These are phyloP conservation scores for Amiota communis DNA, from an alignment of 2,888 invertebrate genomes.

Conservation along the genomic window DNA sequence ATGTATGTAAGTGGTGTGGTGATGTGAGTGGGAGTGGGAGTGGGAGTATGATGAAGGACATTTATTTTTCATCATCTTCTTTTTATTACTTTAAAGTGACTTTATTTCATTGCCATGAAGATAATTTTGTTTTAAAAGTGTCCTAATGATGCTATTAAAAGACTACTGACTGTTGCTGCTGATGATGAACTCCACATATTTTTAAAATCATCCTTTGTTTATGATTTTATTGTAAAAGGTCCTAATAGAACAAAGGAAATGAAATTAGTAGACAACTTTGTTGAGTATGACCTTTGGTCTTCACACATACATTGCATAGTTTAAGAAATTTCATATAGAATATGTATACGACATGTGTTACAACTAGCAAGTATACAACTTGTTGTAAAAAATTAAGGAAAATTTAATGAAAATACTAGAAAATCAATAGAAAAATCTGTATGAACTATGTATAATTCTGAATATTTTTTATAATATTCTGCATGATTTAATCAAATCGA, in stretches of 20 bases:
- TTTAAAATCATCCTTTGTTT: not conserved
- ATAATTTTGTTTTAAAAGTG: not conserved
- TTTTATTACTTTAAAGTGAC: not conserved
- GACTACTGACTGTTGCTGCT: not conserved
- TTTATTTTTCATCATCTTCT: not conserved
- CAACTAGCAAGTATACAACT: not conserved
- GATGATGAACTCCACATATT: conserved; percentile 1
- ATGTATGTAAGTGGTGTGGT: no score
- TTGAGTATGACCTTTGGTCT: not conserved
- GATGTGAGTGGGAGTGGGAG: not conserved
- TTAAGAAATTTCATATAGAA: no score
- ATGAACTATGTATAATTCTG: no score
- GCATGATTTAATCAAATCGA: no score
- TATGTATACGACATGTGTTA: not conserved
- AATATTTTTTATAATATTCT: no score
- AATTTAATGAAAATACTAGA: no score
- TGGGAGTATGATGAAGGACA: not conserved
- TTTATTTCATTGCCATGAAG: not conserved
- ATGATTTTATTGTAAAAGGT: not conserved
- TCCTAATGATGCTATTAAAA: not conserved
- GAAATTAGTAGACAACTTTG: conserved; percentile 14
- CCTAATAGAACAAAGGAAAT: not conserved
- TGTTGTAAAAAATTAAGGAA: no score
- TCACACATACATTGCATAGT: no score
- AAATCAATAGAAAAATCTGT: no score